Conservation (phyloP, 2,888 invertebrate genomes). For the Myathropa florea region DNA sequence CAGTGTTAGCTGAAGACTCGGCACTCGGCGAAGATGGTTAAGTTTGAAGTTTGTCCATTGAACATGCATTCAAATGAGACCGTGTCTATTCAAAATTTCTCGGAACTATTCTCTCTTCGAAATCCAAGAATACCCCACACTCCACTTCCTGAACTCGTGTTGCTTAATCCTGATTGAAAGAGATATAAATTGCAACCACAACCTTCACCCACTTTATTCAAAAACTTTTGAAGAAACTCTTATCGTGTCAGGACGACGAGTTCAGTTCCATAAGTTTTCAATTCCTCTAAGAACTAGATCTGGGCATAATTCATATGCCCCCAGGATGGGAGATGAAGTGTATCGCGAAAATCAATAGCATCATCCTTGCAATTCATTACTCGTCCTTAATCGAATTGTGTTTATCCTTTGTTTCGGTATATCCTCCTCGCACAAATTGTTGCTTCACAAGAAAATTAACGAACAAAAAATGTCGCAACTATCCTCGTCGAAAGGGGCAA, state of each 20-base stretch:
- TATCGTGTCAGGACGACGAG: neutral
- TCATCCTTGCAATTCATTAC: constrained; percentile 25
- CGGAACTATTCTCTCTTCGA: too few relatives aligned
- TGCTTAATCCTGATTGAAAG: neutral
- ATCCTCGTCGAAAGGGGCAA: constrained; percentile 36
- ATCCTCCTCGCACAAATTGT: constrained; percentile 14
- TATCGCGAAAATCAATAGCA: neutral
- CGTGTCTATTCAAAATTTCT: too few relatives aligned
- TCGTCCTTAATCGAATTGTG: constrained; percentile 30
- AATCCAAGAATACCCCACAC: too few relatives aligned
- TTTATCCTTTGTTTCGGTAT: constrained; percentile 27
- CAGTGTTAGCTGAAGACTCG: too few relatives aligned
- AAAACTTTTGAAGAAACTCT: neutral
- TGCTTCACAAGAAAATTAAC: constrained; percentile 36
- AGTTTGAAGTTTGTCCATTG: too few relatives aligned
- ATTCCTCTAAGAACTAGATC: neutral
- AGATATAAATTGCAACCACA: neutral
- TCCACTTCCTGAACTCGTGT: too few relatives aligned
- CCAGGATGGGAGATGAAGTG: neutral
- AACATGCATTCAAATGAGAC: too few relatives aligned
- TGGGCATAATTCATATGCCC: neutral
- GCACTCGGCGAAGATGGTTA: too few relatives aligned
- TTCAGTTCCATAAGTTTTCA: neutral
- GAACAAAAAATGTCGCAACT: neutral
- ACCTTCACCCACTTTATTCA: neutral